Percentiles rank a stretch among this genome's conserved stretches.
Conservation (phyloP, 1,140 invertebrate species). For the Drosophila parabipectinata region DNA sequence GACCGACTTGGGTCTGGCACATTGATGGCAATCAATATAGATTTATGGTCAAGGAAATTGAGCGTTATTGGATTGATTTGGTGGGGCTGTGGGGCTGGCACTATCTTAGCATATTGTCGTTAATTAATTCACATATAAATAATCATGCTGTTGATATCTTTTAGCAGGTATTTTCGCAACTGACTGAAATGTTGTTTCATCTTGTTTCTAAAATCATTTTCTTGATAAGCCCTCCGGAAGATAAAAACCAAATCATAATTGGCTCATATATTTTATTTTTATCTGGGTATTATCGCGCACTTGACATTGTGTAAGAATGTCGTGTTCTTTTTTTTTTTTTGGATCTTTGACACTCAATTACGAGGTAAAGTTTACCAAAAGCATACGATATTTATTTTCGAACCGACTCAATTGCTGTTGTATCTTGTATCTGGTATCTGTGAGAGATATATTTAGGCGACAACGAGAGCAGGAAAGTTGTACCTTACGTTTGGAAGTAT, state of each 20-base stretch:
- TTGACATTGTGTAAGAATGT: conserved; percentile 46
- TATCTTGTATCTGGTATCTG: conserved; percentile 8
- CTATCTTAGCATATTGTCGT: conserved; percentile 36
- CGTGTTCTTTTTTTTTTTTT: conserved; percentile 1
- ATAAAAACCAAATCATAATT: conserved; percentile 22
- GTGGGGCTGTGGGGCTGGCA: conserved; percentile 17
- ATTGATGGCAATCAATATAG: conserved; percentile 29
- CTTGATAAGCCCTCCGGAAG: conserved; percentile 14
- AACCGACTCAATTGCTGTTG: conserved; percentile 30
- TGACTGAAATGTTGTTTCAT: background rate
- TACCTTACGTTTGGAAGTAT: conserved; percentile 36
- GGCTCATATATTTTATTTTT: conserved; percentile 36
- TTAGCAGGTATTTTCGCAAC: background rate
- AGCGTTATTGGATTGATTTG: conserved; percentile 39
- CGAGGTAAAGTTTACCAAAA: conserved; percentile 12
- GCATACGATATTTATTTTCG: conserved; percentile 42
- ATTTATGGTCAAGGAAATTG: conserved; percentile 44
- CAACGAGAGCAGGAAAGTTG: conserved; percentile 19
- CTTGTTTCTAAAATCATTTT: conserved; percentile 1
- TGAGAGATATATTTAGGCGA: conserved; percentile 42
- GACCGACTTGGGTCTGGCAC: background rate
- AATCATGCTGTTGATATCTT: conserved; percentile 3
- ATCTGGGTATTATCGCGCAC: conserved; percentile 42
- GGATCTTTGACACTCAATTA: conserved; percentile 11
- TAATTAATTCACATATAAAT: conserved; percentile 31